phyloP scores from a whole-genome alignment of 2,113 vertebrate species.

The Paraplagusia blochii region DNA sequence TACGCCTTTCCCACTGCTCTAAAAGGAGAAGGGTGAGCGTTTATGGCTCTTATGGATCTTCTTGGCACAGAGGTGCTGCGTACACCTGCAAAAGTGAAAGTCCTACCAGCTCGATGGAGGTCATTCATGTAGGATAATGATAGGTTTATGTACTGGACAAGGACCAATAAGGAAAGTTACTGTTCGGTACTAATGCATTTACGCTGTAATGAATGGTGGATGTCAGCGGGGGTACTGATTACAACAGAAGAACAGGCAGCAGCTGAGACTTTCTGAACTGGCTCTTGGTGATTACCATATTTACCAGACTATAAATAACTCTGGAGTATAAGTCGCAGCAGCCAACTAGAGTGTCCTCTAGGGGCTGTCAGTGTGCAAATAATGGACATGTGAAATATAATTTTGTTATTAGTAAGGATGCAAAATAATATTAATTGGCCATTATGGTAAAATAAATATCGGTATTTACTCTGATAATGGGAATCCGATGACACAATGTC shows the following conservation, averaged over 20 bases:
- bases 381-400: too few relatives aligned
- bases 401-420: too few relatives aligned
- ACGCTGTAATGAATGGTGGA: background rate
- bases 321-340: too few relatives aligned
- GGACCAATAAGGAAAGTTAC: conserved; percentile 1
- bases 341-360: too few relatives aligned
- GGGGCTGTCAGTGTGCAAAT: too few relatives aligned
- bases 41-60: background rate
- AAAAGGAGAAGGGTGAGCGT: background rate
- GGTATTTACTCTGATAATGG: too few relatives aligned
- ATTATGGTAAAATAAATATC: too few relatives aligned
- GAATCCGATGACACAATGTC: too few relatives aligned
- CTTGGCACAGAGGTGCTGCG: conserved; percentile 1
- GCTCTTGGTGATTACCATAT: too few relatives aligned
- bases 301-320: too few relatives aligned
- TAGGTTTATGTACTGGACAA: conserved; percentile 22
- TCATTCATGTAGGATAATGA: conserved; percentile 2
- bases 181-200: background rate
- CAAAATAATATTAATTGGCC: too few relatives aligned
- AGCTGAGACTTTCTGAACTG: too few relatives aligned
- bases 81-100: conserved; percentile 18
- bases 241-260: background rate
- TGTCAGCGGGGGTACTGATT: background rate
- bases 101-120: conserved; percentile 2
- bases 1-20: conserved; percentile 33